Conservation (phyloP, 2,113 vertebrate species). For the Entomyzon cyanotis region DNA sequence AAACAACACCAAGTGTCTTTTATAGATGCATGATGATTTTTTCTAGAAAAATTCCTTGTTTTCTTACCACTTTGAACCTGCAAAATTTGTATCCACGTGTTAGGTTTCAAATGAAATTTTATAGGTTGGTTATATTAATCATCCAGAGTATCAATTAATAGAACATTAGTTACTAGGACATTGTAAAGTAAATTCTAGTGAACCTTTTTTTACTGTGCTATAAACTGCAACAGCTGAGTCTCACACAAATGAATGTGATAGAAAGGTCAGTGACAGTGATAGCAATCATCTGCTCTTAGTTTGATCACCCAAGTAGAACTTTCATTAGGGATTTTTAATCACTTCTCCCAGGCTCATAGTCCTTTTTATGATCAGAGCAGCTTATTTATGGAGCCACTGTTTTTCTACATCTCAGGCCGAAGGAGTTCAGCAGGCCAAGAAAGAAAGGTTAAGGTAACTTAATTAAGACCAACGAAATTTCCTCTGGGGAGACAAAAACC, state of each 20-base stretch:
- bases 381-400: background rate
- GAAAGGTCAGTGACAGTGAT: background rate
- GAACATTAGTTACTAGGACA: background rate
- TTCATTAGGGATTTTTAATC: background rate
- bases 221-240: background rate
- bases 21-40: background rate
- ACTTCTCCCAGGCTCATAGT: background rate
- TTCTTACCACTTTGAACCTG: background rate
- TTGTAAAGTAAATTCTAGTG: background rate
- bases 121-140: background rate
- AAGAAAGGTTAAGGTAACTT: background rate
- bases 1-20: background rate
- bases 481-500: background rate
- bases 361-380: background rate
- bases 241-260: background rate
- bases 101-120: background rate
- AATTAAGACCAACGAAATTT: background rate
- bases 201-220: background rate
- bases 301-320: background rate
- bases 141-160: background rate
- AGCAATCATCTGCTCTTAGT: background rate
- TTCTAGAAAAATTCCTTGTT: background rate
- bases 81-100: background rate
- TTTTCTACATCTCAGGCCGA: background rate
- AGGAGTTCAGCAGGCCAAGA: background rate